A percentile compares a stretch with the other conserved stretches of the same genome.
Conservation (phyloP, 1,140 invertebrate genomes). For the Caligus rogercresseyi region DNA sequence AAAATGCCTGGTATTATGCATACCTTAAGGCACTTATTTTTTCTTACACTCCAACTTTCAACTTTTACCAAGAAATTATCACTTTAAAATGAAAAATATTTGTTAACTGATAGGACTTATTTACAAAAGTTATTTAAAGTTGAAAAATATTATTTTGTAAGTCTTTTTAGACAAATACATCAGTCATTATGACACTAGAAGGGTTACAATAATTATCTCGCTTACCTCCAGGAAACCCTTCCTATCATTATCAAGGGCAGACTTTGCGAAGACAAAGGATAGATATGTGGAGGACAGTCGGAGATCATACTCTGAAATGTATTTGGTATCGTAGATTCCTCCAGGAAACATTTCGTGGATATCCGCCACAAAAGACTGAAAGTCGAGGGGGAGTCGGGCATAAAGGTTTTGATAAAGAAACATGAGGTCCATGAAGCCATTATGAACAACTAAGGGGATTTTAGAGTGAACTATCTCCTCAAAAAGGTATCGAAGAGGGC, state of each 20-base stretch:
- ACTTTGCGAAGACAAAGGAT: conserved; percentile 30
- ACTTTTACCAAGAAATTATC: no score
- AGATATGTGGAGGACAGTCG: conserved; percentile 31
- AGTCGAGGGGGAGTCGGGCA: conserved; percentile 29
- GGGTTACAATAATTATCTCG: neutral
- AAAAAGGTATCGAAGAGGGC: conserved; percentile 26
- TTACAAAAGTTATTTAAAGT: no score
- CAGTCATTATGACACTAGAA: no score
- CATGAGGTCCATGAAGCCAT: conserved; percentile 34
- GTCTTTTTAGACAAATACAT: no score
- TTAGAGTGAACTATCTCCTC: conserved; percentile 26
- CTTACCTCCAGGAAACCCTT: neutral
- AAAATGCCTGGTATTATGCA: no score
- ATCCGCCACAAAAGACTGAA: conserved; percentile 32
- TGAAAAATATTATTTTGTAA: no score
- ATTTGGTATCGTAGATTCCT: conserved; percentile 38
- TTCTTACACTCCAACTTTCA: no score
- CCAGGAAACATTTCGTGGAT: conserved; percentile 32
- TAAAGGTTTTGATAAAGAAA: conserved; percentile 37
- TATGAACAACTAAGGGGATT: conserved; percentile 33
- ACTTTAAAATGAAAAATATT: no score
- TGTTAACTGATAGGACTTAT: no score
- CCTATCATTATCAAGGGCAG: neutral
- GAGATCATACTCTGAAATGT: conserved; percentile 32
- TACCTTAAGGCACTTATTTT: no score